Evolutionary conservation across 2,888 invertebrate species (phyloP).

Genomic region (Keiferia lycopersicella): DNA sequence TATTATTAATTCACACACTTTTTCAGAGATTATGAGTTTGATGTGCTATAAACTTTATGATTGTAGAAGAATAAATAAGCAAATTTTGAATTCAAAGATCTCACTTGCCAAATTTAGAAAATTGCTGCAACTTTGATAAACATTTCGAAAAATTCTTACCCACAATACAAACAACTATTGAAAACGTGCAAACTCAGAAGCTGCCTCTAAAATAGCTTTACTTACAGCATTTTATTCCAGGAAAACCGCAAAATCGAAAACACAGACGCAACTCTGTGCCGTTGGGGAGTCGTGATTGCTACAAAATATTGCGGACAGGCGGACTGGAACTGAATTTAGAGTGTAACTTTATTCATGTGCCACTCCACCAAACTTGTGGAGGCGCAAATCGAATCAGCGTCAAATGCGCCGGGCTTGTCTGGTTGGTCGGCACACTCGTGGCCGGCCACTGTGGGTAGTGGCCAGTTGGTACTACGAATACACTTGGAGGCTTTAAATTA

Average conservation of each 20-base stretch:
- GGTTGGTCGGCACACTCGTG: neutral
- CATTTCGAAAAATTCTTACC: neutral
- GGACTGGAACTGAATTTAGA: constrained; percentile 57
- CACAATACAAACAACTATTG: neutral
- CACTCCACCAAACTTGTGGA: constrained; percentile 55
- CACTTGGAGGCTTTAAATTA: neutral
- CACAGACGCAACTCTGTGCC: neutral
- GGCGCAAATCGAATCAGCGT: constrained; percentile 71
- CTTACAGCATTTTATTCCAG: neutral
- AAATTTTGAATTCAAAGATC: too few species aligned
- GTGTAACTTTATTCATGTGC: constrained; percentile 62
- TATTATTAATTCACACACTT: too few species aligned
- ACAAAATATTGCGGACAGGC: constrained; percentile 49
- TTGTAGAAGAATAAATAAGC: too few species aligned
- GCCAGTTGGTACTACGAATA: neutral
- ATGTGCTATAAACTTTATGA: too few species aligned
- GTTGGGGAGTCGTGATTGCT: constrained; percentile 43
- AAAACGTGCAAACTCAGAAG: neutral
- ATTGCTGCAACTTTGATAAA: neutral
- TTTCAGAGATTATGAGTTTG: too few species aligned
- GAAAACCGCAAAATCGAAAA: constrained; percentile 9
- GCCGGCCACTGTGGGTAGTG: neutral
- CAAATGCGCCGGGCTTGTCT: constrained; percentile 48
- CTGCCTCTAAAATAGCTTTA: neutral
- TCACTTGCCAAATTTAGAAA: too few species aligned